A percentile compares a stretch with the other conserved stretches of the same genome.
Evolutionary conservation across 2,113 vertebrate species (phyloP).

Genomic region (Polypterus bichir): DNA sequence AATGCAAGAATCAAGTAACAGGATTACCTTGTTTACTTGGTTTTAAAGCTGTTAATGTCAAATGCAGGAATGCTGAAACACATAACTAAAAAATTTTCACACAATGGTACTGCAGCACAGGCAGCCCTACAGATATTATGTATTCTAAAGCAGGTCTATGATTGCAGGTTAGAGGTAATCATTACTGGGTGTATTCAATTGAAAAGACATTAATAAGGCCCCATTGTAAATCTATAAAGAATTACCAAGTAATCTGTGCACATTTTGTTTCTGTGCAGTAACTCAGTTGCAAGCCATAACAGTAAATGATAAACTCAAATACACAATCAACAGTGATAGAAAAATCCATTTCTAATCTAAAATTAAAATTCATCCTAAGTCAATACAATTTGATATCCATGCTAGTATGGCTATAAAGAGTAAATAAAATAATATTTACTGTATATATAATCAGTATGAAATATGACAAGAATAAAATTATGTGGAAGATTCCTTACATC

Average conservation of each 20-base stretch:
- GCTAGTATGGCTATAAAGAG: slow-evolving; percentile 74
- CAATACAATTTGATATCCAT: slow-evolving; percentile 89
- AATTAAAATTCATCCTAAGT: slow-evolving; percentile 93
- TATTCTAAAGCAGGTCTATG: no score
- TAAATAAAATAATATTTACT: slow-evolving; percentile 76
- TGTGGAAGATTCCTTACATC: slow-evolving; percentile 63
- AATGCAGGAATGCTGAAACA: no score
- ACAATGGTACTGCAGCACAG: no score
- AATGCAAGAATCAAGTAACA: no score
- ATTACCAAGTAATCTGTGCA: slow-evolving; percentile 68
- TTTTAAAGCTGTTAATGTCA: no score
- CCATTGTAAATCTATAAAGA: slow-evolving; percentile 72
- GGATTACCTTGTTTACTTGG: no score
- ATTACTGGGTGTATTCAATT: slow-evolving; percentile 48
- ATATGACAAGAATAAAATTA: slow-evolving; percentile 84
- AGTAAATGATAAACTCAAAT: slow-evolving; percentile 77
- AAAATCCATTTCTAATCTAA: slow-evolving; percentile 87
- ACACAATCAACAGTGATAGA: slow-evolving; percentile 81
- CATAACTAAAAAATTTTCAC: no score
- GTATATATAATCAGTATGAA: slow-evolving; percentile 83
- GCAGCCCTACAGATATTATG: no score
- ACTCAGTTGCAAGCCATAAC: slow-evolving; percentile 68
- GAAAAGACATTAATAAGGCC: slow-evolving; percentile 67
- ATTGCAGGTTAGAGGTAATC: slow-evolving; percentile 49
- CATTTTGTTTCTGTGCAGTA: slow-evolving; percentile 72